These are phyloP conservation scores for Ochropleura leucogaster DNA, from an alignment of 2,888 invertebrate species.

Conservation along the genomic window DNA sequence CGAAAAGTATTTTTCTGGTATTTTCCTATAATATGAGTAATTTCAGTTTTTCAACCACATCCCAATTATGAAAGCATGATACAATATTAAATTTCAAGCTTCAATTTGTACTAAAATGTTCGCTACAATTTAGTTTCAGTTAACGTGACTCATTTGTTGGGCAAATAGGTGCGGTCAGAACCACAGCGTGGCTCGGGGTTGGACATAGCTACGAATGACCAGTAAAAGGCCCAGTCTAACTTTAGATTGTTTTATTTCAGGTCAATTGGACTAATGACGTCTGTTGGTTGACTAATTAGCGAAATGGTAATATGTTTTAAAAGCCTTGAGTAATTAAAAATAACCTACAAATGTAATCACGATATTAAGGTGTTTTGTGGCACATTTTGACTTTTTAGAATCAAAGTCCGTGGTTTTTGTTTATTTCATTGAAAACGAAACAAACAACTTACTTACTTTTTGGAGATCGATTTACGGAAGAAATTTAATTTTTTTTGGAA, in stretches of 20 bases:
- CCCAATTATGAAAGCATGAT: not conserved
- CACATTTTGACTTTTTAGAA: not conserved
- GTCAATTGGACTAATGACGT: constrained; percentile 7
- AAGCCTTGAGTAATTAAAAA: not conserved
- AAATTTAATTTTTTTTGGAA: too few species aligned
- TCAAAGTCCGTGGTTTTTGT: too few species aligned
- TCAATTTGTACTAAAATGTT: constrained; percentile 36
- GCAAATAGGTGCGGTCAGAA: constrained; percentile 50
- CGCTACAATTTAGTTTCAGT: constrained; percentile 39
- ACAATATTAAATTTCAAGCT: constrained; percentile 6
- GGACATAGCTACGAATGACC: constrained; percentile 19
- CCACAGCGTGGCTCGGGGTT: constrained; percentile 15
- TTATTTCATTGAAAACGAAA: too few species aligned
- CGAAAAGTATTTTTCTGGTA: too few species aligned
- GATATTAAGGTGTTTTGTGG: not conserved
- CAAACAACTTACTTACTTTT: too few species aligned
- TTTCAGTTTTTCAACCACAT: not conserved
- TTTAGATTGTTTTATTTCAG: not conserved
- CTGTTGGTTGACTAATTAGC: not conserved
- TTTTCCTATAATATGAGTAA: not conserved
- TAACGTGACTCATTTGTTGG: constrained; percentile 39
- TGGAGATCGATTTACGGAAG: too few species aligned
- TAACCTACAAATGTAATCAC: not conserved
- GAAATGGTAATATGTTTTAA: not conserved
- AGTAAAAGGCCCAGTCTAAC: constrained; percentile 13